Conservation (phyloP, 30 jellyfish, hydroid and myxozoan genomes). For the Aurelia aurita complex sp. Pacific region DNA sequence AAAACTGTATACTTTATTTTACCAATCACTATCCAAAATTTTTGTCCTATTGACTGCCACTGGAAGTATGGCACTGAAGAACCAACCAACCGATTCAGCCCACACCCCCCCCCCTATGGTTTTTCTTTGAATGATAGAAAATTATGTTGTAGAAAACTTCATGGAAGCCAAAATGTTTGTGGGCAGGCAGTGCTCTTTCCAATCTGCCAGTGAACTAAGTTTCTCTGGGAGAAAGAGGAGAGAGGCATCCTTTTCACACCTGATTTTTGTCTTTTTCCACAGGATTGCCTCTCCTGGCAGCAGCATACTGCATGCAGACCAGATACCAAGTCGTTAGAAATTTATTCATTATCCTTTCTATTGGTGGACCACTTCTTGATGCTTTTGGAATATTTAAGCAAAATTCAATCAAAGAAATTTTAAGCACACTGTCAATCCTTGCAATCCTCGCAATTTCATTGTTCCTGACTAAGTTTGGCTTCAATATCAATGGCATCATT, state of each 20-base stretch:
- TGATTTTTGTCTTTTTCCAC: not conserved
- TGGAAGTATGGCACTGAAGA: too few relatives aligned
- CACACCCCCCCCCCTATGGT: too few relatives aligned
- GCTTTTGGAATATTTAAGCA: constrained; percentile 17
- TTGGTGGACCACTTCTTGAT: constrained; percentile 33
- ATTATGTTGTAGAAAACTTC: too few relatives aligned
- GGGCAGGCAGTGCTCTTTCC: too few relatives aligned
- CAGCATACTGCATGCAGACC: constrained; percentile 42
- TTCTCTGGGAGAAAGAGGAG: too few relatives aligned
- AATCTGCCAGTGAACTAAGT: too few relatives aligned
- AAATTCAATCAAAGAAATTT: constrained; percentile 18
- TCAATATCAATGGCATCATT: constrained; percentile 18
- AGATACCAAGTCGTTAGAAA: not conserved
- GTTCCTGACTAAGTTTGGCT: constrained; percentile 1
- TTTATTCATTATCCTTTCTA: constrained; percentile 8
- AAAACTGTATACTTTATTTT: not conserved
- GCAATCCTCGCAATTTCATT: constrained; percentile 26
- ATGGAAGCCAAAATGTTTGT: too few relatives aligned
- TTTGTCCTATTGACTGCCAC: not conserved
- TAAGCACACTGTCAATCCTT: constrained; percentile 42
- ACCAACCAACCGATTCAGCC: too few relatives aligned
- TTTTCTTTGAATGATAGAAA: too few relatives aligned
- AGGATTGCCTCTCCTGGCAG: constrained; percentile 65
- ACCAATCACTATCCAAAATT: not conserved
- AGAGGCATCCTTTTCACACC: too few relatives aligned